Evolutionary conservation across 2,888 invertebrate genomes (phyloP).

Genomic region (Kryphioiulus occultus): DNA sequence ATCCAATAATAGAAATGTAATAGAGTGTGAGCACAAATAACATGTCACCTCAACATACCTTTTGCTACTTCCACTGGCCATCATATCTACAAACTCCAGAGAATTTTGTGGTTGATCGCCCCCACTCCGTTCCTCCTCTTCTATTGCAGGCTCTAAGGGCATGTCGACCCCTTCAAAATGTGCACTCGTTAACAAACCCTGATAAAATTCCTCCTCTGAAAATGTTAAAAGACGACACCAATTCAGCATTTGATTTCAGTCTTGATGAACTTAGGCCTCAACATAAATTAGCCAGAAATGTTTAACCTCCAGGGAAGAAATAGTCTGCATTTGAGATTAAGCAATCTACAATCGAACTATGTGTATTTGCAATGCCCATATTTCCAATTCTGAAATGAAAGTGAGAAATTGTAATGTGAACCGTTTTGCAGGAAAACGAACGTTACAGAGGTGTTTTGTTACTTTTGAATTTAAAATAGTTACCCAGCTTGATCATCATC

Average conservation of each 20-base stretch:
- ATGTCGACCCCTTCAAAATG: neutral
- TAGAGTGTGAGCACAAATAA: too few species aligned
- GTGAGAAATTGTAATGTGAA: neutral
- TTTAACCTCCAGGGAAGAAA: constrained; percentile 74
- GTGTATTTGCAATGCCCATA: constrained; percentile 82
- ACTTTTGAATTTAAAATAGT: neutral
- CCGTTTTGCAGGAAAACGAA: neutral
- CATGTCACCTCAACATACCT: neutral
- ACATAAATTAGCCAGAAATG: neutral
- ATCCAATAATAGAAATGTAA: too few species aligned
- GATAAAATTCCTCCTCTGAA: constrained; percentile 46
- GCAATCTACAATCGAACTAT: constrained; percentile 84
- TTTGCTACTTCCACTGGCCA: constrained; percentile 31
- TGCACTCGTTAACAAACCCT: neutral
- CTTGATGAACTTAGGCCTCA: neutral
- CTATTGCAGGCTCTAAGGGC: neutral
- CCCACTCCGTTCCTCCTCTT: neutral
- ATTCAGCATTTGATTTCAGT: neutral
- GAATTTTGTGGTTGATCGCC: neutral
- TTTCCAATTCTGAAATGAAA: constrained; percentile 66
- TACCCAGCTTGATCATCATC: constrained; percentile 57
- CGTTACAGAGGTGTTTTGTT: neutral
- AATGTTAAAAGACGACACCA: neutral
- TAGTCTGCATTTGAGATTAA: constrained; percentile 81
- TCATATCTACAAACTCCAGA: neutral